Evolutionary conservation across 2,113 vertebrate species (phyloP), one percentile per base, ranked within the genome.

Genomic region (Hirundichthys speculiger): DNA sequence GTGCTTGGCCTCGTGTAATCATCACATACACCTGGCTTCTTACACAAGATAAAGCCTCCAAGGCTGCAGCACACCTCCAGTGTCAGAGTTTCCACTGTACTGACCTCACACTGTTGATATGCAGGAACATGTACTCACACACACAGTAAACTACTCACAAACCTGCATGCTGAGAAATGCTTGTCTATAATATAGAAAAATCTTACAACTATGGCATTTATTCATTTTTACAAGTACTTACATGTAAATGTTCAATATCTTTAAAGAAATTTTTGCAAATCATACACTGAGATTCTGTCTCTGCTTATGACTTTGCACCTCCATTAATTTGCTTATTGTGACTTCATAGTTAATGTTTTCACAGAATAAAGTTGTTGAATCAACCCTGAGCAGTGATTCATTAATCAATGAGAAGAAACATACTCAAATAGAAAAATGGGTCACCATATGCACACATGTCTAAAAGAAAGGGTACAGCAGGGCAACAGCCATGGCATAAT

Each of bases 21-120:
- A 83, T 87, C 73, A 80, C 72, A 73, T 73, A 75, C 85, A 89
- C 79, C 89, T 90, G 80, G 64, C 53, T 55, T 48, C 53, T 88
- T 82, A 69, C 60, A 59, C 75, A 79, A 88, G 45, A 38, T 57
- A 30, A 63, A 53, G 65, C 48, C 80, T 72, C 42, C 8, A 19
- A 83, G 81, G 71, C 76, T 57, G 49, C 0, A 20, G 43, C 77
- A 75, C 82, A 78, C 77, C 77, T 76, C 59, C 22, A 9, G 55
- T 61, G 58, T 86, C 76, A 76, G 52, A 84, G 52, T 90, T 87
- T 88, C 83, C 69, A 68, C 54, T 39, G 68, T 24, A 54, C 52
- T 79, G 72, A 85, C 63, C 59, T 87, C 79, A 72, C 64, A 47
- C 47, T 45, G 53, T 57, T 79, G 66, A 85, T 73, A 83, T 78